phyloP scores from a whole-genome alignment of 2,888 invertebrate genomes.

The Erannis defoliaria region DNA sequence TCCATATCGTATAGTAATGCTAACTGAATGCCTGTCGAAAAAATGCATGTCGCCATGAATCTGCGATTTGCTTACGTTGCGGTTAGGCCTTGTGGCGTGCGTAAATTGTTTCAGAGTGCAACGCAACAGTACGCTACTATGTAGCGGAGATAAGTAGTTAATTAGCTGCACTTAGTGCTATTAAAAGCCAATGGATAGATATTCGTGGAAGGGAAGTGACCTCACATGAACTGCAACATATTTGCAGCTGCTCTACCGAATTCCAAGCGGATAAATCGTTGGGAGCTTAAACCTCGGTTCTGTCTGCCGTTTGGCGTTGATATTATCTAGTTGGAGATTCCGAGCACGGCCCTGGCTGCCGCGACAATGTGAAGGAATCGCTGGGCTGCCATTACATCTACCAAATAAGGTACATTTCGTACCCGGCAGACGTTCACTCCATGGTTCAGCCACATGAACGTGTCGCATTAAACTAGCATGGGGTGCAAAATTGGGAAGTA shows the following conservation, averaged over 20 bases:
- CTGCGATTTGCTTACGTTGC: background rate
- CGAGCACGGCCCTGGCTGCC: constrained; percentile 20
- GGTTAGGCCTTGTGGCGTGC: background rate
- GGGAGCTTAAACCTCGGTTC: constrained; percentile 22
- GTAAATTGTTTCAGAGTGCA: background rate
- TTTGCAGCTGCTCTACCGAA: constrained; percentile 13
- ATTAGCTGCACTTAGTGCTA: constrained; percentile 15
- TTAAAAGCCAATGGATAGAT: too few species aligned
- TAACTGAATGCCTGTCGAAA: background rate
- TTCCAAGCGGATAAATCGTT: constrained; percentile 17
- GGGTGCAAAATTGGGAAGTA: constrained; percentile 1
- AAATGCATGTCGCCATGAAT: background rate
- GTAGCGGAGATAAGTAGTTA: constrained; percentile 9
- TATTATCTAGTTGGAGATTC: constrained; percentile 30
- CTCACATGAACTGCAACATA: background rate
- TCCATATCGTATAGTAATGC: background rate
- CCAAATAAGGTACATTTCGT: constrained; percentile 25
- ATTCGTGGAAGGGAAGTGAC: background rate
- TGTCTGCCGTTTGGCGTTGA: constrained; percentile 19
- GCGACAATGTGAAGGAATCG: constrained; percentile 26
- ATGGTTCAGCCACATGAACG: constrained; percentile 19
- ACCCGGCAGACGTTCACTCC: constrained; percentile 13
- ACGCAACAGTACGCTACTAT: background rate
- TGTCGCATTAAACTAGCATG: constrained; percentile 9
- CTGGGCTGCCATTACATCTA: constrained; percentile 22